Percentiles rank a stretch among this genome's conserved stretches.
Conservation (phyloP, 2,888 invertebrate genomes). For the Caenorhabditis virilis region DNA sequence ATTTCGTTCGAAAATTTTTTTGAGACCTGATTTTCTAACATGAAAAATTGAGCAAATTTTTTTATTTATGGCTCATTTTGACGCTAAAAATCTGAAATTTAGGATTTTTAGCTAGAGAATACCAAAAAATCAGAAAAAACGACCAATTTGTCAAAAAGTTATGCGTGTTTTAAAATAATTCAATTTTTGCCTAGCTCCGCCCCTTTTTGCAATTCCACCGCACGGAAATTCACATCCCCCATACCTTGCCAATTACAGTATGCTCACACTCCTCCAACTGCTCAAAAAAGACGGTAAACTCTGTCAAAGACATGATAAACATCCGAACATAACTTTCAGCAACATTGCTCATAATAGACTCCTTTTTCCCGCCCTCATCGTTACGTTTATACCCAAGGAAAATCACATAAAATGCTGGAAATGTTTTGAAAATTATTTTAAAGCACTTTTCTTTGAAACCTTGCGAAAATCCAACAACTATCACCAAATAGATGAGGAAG, state of each 20-base stretch:
- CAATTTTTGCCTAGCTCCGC: no score
- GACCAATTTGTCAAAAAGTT: no score
- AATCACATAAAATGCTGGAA: conserved; percentile 72
- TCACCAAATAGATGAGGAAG: conserved; percentile 92
- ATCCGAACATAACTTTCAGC: conserved; percentile 86
- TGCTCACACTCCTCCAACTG: conserved; percentile 81
- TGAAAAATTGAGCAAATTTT: no score
- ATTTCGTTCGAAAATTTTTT: no score
- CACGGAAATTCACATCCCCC: background rate
- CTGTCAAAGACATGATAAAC: conserved; percentile 78
- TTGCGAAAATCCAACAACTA: conserved; percentile 96
- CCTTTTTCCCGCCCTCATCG: background rate
- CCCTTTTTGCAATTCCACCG: no score
- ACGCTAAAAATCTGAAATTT: no score
- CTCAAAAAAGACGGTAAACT: conserved; percentile 84
- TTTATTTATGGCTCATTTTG: background rate
- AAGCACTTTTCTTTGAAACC: conserved; percentile 74
- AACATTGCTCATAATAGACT: conserved; percentile 74
- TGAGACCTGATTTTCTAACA: no score
- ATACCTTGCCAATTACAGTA: conserved; percentile 74
- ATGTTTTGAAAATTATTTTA: no score
- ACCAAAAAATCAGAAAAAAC: no score
- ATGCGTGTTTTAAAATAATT: no score
- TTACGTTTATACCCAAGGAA: conserved; percentile 61
- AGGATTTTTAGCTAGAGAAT: conserved; percentile 4